Evolutionary conservation across 2,113 vertebrate species (phyloP).

Genomic region (Neodontobutis hainanensis): DNA sequence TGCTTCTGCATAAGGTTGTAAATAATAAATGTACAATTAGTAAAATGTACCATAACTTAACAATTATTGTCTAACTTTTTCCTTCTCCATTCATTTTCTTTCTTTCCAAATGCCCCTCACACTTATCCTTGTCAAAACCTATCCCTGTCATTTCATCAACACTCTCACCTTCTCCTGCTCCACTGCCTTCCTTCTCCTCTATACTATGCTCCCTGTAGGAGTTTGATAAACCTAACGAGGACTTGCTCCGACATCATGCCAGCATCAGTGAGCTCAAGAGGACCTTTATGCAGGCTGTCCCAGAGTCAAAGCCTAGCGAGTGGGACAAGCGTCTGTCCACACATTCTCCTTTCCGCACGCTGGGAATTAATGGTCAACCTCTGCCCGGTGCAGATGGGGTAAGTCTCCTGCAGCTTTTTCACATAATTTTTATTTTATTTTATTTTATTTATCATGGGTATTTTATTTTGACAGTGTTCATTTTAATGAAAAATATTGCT

Average conservation of each 20-base stretch:
- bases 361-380: constrained; percentile 72
- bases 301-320: constrained; percentile 88
- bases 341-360: constrained; percentile 88
- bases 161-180: background rate
- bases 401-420: constrained; percentile 68
- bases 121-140: background rate
- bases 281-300: constrained; percentile 93
- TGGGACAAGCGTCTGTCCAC: constrained; percentile 97
- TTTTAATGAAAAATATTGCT: constrained; percentile 6
- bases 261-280: constrained; percentile 96
- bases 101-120: background rate
- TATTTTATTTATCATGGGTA: no score
- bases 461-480: background rate
- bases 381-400: constrained; percentile 83
- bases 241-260: constrained; percentile 91
- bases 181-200: background rate
- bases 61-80: constrained; percentile 1
- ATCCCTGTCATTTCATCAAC: background rate
- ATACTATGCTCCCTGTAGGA: constrained; percentile 75
- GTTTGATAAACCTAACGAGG: constrained; percentile 90
- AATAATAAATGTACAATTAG: constrained; percentile 2
- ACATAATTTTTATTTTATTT: background rate
- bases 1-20: constrained; percentile 57
- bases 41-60: constrained; percentile 21
- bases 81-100: constrained; percentile 19